A percentile compares a stretch with the other conserved stretches of the same genome.
Conservation (phyloP, 2,797 vertebrate species). For the Momotus momota region DNA sequence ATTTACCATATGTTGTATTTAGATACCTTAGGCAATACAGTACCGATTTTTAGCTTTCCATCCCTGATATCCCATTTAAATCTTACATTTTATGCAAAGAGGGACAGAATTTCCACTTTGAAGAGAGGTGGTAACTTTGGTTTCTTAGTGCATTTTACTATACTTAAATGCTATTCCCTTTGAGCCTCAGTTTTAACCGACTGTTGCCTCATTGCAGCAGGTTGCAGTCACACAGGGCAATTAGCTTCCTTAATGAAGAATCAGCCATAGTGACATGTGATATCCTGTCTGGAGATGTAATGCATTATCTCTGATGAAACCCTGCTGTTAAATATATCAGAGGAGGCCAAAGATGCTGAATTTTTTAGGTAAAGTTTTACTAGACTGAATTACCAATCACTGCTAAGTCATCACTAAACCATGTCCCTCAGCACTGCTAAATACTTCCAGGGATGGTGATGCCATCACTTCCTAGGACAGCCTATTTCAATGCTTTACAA, state of each 20-base stretch:
- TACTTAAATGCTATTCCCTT: background rate
- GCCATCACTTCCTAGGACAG: too few species aligned
- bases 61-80: background rate
- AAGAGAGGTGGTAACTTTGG: background rate
- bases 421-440: too few species aligned
- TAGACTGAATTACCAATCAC: background rate
- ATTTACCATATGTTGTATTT: constrained; percentile 57
- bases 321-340: background rate
- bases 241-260: constrained; percentile 15
- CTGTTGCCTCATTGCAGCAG: background rate
- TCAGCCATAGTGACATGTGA: background rate
- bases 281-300: background rate
- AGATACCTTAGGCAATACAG: constrained; percentile 25
- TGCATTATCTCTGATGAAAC: background rate
- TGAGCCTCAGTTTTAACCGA: background rate
- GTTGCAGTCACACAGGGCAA: background rate
- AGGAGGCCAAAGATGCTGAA: background rate
- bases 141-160: background rate
- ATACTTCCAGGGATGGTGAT: too few species aligned
- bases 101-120: background rate
- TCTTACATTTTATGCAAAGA: background rate
- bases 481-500: too few species aligned
- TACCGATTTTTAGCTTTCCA: constrained; percentile 19
- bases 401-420: too few species aligned
- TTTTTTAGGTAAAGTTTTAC: constrained; percentile 16